Evolutionary conservation across 2,113 vertebrate species (phyloP).

Genomic region (Setophaga coronata): DNA sequence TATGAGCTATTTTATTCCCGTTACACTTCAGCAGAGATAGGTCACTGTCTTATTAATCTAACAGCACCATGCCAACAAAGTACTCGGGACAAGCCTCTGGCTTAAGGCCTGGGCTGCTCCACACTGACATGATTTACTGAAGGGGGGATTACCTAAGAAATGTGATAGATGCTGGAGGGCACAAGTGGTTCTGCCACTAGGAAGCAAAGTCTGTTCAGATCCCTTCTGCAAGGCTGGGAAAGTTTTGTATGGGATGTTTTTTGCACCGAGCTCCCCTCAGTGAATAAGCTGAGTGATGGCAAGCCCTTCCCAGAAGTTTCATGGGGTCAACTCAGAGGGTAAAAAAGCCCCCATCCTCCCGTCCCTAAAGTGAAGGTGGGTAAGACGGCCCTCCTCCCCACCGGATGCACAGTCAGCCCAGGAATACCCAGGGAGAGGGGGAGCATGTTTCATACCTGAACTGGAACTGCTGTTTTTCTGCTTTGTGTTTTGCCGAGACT

Average conservation of each 20-base stretch:
- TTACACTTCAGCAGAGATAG: constrained; percentile 63
- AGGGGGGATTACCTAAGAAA: constrained; percentile 24
- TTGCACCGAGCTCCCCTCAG: background rate
- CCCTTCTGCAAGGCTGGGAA: background rate
- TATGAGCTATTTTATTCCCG: constrained; percentile 69
- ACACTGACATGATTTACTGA: constrained; percentile 43
- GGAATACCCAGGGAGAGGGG: background rate
- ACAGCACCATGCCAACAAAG: constrained; percentile 39
- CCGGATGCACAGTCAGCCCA: accelerated
- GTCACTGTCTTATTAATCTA: constrained; percentile 68
- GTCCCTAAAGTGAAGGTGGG: background rate
- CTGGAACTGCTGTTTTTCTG: constrained; percentile 95
- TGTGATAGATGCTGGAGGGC: background rate
- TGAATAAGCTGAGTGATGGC: background rate
- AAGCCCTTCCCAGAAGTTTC: background rate
- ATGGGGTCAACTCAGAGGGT: background rate
- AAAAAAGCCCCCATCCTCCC: background rate
- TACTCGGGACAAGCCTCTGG: constrained; percentile 9
- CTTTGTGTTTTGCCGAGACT: constrained; percentile 95
- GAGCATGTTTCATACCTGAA: constrained; percentile 84
- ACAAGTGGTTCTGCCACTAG: background rate
- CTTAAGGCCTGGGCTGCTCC: constrained; percentile 31
- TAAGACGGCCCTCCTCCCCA: background rate
- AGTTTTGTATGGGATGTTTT: background rate
- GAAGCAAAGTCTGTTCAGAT: background rate